These are phyloP conservation scores for Hylaeus volcanicus DNA, from an alignment of 1,140 invertebrate species.

Conservation along the genomic window DNA sequence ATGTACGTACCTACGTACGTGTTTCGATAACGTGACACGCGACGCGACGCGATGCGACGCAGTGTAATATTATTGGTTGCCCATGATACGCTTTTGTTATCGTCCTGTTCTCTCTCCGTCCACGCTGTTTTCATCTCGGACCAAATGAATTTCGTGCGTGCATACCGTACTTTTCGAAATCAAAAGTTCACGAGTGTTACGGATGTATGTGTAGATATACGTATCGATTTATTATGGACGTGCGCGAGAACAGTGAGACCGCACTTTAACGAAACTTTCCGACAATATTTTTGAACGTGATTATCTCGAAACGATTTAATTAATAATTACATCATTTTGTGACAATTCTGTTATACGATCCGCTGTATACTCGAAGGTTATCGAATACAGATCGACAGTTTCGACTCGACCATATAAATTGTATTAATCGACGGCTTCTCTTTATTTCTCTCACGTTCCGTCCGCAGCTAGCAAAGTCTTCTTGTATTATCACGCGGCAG, in stretches of 20 bases:
- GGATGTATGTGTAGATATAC: too few species aligned
- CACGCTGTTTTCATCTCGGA: slow-evolving; percentile 24
- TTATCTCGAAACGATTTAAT: too few species aligned
- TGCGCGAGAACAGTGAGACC: too few species aligned
- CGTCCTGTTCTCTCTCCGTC: slow-evolving; percentile 4
- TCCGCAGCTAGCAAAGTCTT: background rate
- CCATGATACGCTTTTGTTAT: slow-evolving; percentile 18
- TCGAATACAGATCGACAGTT: background rate
- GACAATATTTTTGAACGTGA: too few species aligned
- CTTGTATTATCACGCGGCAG: background rate
- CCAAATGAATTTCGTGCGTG: slow-evolving; percentile 23
- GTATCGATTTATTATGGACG: too few species aligned
- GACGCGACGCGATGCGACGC: slow-evolving; percentile 17
- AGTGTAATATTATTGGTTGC: slow-evolving; percentile 29
- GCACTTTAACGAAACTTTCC: too few species aligned
- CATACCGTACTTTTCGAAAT: slow-evolving; percentile 12
- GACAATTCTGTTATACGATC: background rate
- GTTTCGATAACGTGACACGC: slow-evolving; percentile 37
- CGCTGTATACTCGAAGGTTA: background rate
- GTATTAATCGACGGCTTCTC: background rate
- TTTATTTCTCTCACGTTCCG: background rate
- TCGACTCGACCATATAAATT: background rate
- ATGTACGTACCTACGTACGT: background rate
- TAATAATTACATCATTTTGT: too few species aligned
- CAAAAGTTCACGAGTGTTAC: background rate